Evolutionary conservation across 2,797 vertebrate species (phyloP), one percentile per base, ranked within the genome.

Genomic region (Delichon dasypus): DNA sequence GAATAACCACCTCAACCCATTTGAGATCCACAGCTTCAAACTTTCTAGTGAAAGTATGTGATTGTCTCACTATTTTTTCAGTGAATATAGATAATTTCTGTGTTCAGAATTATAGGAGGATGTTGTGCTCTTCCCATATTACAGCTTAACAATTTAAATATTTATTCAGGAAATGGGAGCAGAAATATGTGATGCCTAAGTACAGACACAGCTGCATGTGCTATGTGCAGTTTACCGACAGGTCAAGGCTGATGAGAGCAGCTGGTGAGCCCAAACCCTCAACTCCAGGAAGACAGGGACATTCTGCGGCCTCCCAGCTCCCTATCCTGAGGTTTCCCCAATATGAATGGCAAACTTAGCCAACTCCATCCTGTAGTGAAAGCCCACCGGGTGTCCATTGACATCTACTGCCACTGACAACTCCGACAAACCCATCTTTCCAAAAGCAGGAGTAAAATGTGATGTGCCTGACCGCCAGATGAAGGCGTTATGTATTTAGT

Each of bases 301-400:
- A n/a, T 67, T 72, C 48, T 64, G 15, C 2, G 2, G 19, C 30
- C n/a, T 72, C 42, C 53, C 20, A 72, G 5, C 14, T 38, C 2
- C 20, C 22, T 0, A 0, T 36, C 17, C 19, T 21, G 19, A 64
- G 21, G 5, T 44, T 6, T 65, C 7, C 15, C 17, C 25, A 29
- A 4, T 2, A 23, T 8, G 9, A 2, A 55, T 29, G 36, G 16
- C 45, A 82, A 71, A 79, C 5, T 30, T 36, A 75, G 36, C 11
- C 3, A 12, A 34, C 16, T 50, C 20, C 25, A n/a, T 27, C n/a
- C 32, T 68, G 6, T 16, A 44, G 42, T 40, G 20, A 48, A 10
- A 72, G 16, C 16, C 40, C 13, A 6, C 16, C 18, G 19, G 13
- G 4, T 4, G 40, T 44, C 30, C 40, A 30, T n/a, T 67, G 19